Base-by-base conservation (phyloP, 2,888 invertebrate genomes). In the Stenichneumon culpator region DNA sequence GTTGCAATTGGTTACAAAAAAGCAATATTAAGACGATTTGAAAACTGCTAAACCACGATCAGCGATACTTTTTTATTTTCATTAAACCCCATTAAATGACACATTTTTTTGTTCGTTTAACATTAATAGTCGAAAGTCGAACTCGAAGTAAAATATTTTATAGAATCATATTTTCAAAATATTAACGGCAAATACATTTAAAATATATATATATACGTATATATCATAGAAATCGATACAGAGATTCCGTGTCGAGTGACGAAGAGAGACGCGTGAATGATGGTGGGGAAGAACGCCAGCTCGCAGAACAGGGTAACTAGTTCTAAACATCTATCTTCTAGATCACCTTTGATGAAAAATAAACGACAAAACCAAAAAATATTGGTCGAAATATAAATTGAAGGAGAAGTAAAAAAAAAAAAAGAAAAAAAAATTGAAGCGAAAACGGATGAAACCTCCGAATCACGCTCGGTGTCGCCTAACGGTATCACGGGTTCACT, bases 251-350 rank as follows among this genome's bases (percentile, higher is more conserved):
- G 39, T 39, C 44, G 44, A 79, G 70, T 50, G 50, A 28, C 57
- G 65, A 82, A 69, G 78, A 50, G 69, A 50, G 69, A 69, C 52
- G 60, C 44, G 60, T 74, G 14, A 57, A 79, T 50, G 81, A 91
- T 89, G 89, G 89, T 89, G 87, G 87, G 86, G 87, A 89, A 87
- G 88, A 89, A 89, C 88, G 87, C 89, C 90, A 87, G 87, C 91
- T 92, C 92, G 91, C 91, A 91, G 90, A 92, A 92, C 92, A 92
- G 92, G 92, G 92, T 92, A 92, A 92, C 92, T 92, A 92, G 92
- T 89, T 92, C 91, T 92, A 92, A 87, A 92, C 91, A 92, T 91
- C 91, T 91, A 92, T 92, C 91, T 92, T 79, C 89, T 91, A 91
- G 90, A 90, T 90, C 90, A 90, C 90, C 88, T 89, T 84, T 84